phyloP scores from a whole-genome alignment of 2,113 vertebrate genomes.

The Ahaetulla prasina region DNA sequence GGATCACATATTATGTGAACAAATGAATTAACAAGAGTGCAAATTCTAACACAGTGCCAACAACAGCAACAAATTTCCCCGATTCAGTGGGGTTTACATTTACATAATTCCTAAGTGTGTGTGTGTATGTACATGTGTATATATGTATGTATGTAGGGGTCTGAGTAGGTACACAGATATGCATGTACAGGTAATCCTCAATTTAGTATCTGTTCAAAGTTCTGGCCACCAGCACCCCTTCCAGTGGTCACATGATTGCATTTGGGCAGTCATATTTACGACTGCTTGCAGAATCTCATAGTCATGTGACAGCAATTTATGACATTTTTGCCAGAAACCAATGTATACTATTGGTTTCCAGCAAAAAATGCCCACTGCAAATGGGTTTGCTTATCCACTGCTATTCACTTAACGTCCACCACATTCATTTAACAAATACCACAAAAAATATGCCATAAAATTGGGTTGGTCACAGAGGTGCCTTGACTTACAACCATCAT shows the following conservation, averaged over 20 bases:
- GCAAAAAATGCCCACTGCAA: neutral
- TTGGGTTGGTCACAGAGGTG: neutral
- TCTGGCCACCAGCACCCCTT: neutral
- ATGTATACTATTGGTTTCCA: neutral
- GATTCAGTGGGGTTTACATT: neutral
- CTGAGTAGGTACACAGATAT: neutral
- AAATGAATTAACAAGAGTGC: neutral
- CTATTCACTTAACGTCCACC: neutral
- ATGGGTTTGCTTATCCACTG: neutral
- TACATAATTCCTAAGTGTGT: neutral
- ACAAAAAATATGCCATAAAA: neutral
- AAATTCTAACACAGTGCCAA: neutral
- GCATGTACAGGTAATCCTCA: neutral
- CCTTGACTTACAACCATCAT: no score
- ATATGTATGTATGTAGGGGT: neutral
- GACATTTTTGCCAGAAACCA: neutral
- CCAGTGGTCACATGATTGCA: neutral
- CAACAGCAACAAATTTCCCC: neutral
- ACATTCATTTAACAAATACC: neutral
- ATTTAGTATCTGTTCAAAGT: neutral
- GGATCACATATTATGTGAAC: neutral
- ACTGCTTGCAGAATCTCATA: neutral
- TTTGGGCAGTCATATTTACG: neutral
- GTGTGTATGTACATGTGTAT: neutral
- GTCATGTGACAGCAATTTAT: neutral